phyloP scores from a whole-genome alignment of 1,140 invertebrate species.

The Hylyphantes graminicola region DNA sequence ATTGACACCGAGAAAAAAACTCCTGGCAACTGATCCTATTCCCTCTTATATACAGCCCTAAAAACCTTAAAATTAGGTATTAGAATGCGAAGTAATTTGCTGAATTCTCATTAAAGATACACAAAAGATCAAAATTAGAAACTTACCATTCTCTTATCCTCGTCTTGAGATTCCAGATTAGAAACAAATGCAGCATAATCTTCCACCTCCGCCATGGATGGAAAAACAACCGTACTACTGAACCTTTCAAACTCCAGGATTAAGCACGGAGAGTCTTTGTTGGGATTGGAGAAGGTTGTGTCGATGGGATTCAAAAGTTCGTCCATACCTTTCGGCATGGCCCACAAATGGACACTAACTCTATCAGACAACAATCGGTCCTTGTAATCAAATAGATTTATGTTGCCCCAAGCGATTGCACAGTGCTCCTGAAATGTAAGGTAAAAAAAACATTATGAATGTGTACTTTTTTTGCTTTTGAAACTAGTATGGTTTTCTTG shows the following conservation, averaged over 20 bases:
- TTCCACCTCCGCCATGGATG: constrained; percentile 68
- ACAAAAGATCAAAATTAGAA: not conserved
- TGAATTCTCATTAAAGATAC: not conserved
- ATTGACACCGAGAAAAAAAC: no score
- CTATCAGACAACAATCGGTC: constrained; percentile 70
- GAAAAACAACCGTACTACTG: constrained; percentile 69
- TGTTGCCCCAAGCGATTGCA: constrained; percentile 74
- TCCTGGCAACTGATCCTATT: no score
- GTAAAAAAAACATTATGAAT: not conserved
- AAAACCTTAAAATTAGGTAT: no score
- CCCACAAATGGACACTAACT: constrained; percentile 71
- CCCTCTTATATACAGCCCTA: no score
- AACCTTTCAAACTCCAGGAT: constrained; percentile 72
- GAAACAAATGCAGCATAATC: constrained; percentile 66
- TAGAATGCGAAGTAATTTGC: no score
- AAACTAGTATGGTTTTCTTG: no score
- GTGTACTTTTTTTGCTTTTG: no score
- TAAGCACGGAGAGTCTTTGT: constrained; percentile 71
- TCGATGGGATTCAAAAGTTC: constrained; percentile 71
- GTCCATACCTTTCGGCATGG: constrained; percentile 71
- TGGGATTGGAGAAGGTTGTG: constrained; percentile 71
- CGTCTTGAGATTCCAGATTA: constrained; percentile 60
- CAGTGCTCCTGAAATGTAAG: constrained; percentile 68
- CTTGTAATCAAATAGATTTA: constrained; percentile 75
- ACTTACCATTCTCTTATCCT: constrained; percentile 26